Conservation (phyloP, 2,888 invertebrate species). For the Drosophila acutilabella region DNA sequence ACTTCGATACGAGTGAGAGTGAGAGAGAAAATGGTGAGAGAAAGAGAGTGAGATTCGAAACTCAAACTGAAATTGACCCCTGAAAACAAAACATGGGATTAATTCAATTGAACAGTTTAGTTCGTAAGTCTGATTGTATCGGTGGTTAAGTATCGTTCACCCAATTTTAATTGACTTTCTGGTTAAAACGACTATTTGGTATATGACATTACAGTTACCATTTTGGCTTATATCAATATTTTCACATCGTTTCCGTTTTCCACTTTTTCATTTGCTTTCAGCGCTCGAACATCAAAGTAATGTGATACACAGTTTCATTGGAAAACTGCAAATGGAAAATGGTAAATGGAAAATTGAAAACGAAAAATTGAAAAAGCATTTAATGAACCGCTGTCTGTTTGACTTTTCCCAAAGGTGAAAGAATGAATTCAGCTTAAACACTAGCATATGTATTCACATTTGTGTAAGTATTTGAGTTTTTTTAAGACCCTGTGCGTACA, state of each 20-base stretch:
- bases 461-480: too few species aligned
- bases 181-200: slow-evolving; percentile 63
- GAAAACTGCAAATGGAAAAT: neutral
- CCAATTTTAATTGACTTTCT: slow-evolving; percentile 6
- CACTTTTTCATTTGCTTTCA: slow-evolving; percentile 54
- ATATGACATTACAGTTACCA: slow-evolving; percentile 65
- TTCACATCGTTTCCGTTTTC: slow-evolving; percentile 49
- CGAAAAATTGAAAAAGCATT: slow-evolving; percentile 1
- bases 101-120: slow-evolving; percentile 37
- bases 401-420: neutral
- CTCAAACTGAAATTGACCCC: slow-evolving; percentile 23
- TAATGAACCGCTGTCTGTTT: slow-evolving; percentile 7
- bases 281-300: slow-evolving; percentile 42
- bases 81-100: slow-evolving; percentile 53
- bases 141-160: slow-evolving; percentile 1
- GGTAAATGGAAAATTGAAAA: neutral
- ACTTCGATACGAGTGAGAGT: slow-evolving; percentile 2
- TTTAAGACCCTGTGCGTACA: too few species aligned
- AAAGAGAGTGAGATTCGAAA: neutral
- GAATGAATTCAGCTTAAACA: neutral
- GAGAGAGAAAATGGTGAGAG: neutral
- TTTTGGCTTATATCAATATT: slow-evolving; percentile 71
- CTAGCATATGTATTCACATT: neutral
- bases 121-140: slow-evolving; percentile 7
- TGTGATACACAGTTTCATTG: neutral